Evolutionary conservation across 2,888 invertebrate genomes (phyloP), one percentile per base, ranked within the genome.

Genomic region (Ditula angustiorana): DNA sequence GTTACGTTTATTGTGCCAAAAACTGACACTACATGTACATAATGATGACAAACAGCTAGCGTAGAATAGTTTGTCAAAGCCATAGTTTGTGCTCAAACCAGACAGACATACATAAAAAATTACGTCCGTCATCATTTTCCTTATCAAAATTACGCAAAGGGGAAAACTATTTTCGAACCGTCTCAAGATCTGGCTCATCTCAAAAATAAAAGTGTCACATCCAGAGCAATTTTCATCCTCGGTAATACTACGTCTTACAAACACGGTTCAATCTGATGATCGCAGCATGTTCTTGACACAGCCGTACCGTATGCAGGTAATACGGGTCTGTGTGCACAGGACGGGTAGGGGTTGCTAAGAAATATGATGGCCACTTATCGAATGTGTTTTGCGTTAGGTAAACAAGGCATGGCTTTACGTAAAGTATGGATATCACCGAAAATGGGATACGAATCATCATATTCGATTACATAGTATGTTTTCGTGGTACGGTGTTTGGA

Each of bases 221-320:
- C 67, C 28, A 70, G 66, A 23, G 3, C 30, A 47, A 24, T 52
- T 26, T 28, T n/a, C n/a, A 7, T 49, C 35, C 41, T 37, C 21
- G 21, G 21, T 65, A 16, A n/a, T 21, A 47, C n/a, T n/a, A 50
- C 47, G 35, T 28, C 64, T 69, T 67, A 68, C 70, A 23, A 28
- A 26, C 26, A 11, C 41, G 41, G 55, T 35, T 49, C 47, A 71
- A 71, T 72, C 69, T 76, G 72, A 77, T 73, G 76, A 73, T 75
- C 64, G 67, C 67, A 71, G 67, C 72, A 65, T 62, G 71, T 72
- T 72, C 69, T 63, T 64, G 58, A 58, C 63, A 52, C 30, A 28
- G 16, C 35, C 11, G 11, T 2, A 13, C 33, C 33, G 23, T 24
- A 52, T 24, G 61, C 53, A 61, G 53, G 61, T 53, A 46, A 24